Evolutionary conservation across 2,797 vertebrate species (phyloP).

Genomic region (Vultur gryphus): DNA sequence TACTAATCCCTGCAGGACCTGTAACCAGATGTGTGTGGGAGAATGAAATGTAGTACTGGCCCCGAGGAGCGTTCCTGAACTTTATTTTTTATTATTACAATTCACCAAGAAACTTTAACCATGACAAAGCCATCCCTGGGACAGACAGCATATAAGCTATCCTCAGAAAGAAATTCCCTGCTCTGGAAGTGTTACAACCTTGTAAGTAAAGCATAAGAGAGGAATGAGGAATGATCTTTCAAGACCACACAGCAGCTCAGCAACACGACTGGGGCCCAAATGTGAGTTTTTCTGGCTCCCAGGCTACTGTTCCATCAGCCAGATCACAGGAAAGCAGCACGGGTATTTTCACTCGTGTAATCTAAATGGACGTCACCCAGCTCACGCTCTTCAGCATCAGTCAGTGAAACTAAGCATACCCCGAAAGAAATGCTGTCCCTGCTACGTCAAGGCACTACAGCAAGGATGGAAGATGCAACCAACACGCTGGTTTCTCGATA

Average conservation of each 20-base stretch:
- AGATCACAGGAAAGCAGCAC: neutral
- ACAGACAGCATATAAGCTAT: neutral
- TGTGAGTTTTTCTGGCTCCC: neutral
- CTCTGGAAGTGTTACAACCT: neutral
- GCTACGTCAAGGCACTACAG: fast-evolving
- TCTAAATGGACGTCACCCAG: fast-evolving
- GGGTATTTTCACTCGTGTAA: fast-evolving
- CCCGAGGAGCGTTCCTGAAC: neutral
- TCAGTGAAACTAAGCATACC: neutral
- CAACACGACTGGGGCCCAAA: neutral
- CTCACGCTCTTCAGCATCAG: neutral
- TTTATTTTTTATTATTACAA: neutral
- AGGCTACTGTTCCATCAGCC: neutral
- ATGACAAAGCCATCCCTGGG: neutral
- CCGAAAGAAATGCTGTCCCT: neutral
- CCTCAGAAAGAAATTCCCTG: neutral
- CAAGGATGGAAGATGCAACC: neutral
- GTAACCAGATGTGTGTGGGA: neutral
- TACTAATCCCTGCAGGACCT: neutral
- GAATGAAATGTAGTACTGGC: neutral
- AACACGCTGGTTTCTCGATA: fast-evolving
- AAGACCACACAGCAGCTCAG: neutral
- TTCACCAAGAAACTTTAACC: neutral
- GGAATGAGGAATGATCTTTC: neutral
- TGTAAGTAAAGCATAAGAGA: neutral